Percentiles rank a stretch among this genome's conserved stretches.
phyloP scores from a whole-genome alignment of 2,888 invertebrate species.

The Nipponacmea schrenckii region DNA sequence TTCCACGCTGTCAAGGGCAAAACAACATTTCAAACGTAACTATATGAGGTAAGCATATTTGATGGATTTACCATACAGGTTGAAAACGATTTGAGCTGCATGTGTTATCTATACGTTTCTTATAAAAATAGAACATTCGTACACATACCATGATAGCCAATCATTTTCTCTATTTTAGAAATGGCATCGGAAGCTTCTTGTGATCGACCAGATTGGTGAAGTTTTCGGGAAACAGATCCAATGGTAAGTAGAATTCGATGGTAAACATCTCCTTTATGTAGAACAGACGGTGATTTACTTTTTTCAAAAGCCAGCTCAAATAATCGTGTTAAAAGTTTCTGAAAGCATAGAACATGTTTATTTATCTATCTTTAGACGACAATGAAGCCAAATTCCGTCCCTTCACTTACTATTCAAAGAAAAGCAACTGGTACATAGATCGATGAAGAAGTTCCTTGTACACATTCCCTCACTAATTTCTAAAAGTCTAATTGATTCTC shows the following conservation, averaged over 20 bases:
- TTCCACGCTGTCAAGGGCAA: neutral
- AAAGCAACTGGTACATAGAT: too few relatives aligned
- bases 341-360: neutral
- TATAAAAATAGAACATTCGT: neutral
- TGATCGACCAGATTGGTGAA: conserved; percentile 29
- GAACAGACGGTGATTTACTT: conserved; percentile 22
- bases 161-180: conserved; percentile 34
- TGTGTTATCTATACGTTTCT: too few relatives aligned
- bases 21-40: neutral
- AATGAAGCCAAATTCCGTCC: too few relatives aligned
- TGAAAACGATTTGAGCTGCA: neutral
- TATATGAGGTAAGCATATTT: neutral
- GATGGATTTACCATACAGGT: neutral
- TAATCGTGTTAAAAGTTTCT: conserved; percentile 20
- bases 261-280: conserved; percentile 32
- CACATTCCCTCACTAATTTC: too few relatives aligned
- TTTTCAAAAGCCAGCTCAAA: conserved; percentile 31
- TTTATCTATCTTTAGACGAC: neutral
- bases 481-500: too few relatives aligned
- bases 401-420: too few relatives aligned
- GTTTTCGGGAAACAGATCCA: conserved; percentile 34
- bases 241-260: conserved; percentile 39
- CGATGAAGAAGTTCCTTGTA: too few relatives aligned
- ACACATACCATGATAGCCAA: conserved; percentile 48
- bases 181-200: conserved; percentile 32